Conservation (phyloP, 1,140 invertebrate genomes). For the Drosophila pruinosa region DNA sequence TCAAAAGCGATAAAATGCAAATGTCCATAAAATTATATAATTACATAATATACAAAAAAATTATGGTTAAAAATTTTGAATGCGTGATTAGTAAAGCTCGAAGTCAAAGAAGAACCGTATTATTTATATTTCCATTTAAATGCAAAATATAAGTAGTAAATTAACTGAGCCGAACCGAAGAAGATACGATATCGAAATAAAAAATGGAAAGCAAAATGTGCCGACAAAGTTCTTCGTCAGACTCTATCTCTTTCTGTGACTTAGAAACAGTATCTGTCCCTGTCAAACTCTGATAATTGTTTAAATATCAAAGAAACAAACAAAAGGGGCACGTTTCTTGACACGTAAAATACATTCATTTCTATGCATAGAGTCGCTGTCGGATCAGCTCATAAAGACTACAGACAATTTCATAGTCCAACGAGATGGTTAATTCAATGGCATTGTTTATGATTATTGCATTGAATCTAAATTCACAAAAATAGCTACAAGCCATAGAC, state of each 20-base stretch:
- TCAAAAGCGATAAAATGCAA: slow-evolving; percentile 48
- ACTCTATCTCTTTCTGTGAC: neutral
- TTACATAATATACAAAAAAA: slow-evolving; percentile 76
- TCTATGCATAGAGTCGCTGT: slow-evolving; percentile 51
- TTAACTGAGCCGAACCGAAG: slow-evolving; percentile 42
- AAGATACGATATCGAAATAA: slow-evolving; percentile 32
- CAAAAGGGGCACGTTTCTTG: slow-evolving; percentile 66
- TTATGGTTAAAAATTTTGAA: slow-evolving; percentile 71
- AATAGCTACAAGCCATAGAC: slow-evolving; percentile 38
- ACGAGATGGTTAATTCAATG: slow-evolving; percentile 37
- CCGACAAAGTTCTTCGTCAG: slow-evolving; percentile 58
- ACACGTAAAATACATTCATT: slow-evolving; percentile 56
- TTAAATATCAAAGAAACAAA: slow-evolving; percentile 75
- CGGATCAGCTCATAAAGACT: slow-evolving; percentile 64
- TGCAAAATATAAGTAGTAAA: slow-evolving; percentile 68
- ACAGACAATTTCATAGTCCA: slow-evolving; percentile 65
- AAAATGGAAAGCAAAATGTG: slow-evolving; percentile 61
- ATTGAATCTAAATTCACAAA: slow-evolving; percentile 39
- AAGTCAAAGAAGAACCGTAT: slow-evolving; percentile 1
- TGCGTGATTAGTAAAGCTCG: slow-evolving; percentile 6
- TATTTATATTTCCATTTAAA: slow-evolving; percentile 54
- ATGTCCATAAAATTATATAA: slow-evolving; percentile 77
- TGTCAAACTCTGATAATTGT: slow-evolving; percentile 56
- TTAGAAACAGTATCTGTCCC: neutral
- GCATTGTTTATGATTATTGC: slow-evolving; percentile 76